Evolutionary conservation across 1,140 invertebrate species (phyloP).

Genomic region (Lasioglossum albipes): DNA sequence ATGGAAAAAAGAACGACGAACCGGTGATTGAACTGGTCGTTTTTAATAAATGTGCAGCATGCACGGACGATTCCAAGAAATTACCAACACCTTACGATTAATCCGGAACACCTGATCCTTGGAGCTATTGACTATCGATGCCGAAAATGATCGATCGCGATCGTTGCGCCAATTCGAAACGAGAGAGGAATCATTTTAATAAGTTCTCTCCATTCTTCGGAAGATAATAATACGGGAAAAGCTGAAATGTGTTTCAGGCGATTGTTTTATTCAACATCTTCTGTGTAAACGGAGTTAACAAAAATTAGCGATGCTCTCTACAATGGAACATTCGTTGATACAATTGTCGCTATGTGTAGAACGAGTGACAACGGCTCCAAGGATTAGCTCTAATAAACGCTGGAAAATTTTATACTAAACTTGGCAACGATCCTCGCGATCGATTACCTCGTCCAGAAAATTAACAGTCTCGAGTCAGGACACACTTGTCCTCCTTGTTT

Average conservation of each 20-base stretch:
- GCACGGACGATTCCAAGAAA: not conserved
- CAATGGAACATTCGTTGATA: too few relatives aligned
- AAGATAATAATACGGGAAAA: not conserved
- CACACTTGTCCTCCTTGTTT: slow-evolving; percentile 7
- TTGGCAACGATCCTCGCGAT: not conserved
- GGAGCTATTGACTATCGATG: too few relatives aligned
- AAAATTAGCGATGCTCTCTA: slow-evolving; percentile 1
- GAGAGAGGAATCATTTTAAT: too few relatives aligned
- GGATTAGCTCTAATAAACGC: not conserved
- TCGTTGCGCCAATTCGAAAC: too few relatives aligned
- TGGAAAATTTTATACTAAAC: not conserved
- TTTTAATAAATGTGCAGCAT: not conserved
- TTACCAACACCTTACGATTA: not conserved
- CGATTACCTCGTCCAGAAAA: too few relatives aligned
- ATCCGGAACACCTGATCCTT: too few relatives aligned
- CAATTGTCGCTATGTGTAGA: not conserved
- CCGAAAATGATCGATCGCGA: too few relatives aligned
- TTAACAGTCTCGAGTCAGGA: slow-evolving; percentile 22
- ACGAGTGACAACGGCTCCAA: not conserved
- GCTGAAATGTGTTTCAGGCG: not conserved
- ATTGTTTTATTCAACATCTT: slow-evolving; percentile 14
- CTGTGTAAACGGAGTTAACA: slow-evolving; percentile 4
- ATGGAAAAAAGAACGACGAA: not conserved
- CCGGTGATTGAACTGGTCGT: not conserved
- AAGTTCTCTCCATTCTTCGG: too few relatives aligned